Evolutionary conservation across 2,113 vertebrate genomes (phyloP).

Genomic region (Saiga tatarica): DNA sequence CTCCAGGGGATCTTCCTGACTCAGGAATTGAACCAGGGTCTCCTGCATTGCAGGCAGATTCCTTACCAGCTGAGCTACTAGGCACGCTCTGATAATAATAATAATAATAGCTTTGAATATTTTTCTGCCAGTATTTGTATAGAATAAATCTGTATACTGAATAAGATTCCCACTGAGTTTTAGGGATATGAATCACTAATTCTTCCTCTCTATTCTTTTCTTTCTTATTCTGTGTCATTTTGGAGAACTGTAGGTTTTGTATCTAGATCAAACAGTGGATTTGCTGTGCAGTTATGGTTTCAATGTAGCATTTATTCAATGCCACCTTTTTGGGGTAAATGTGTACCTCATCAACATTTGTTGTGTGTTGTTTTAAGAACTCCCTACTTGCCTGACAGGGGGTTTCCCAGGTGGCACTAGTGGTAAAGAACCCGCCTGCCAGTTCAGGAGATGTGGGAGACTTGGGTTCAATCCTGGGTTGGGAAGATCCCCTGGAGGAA

Average conservation of each 20-base stretch:
- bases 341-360: neutral
- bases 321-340: neutral
- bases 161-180: neutral
- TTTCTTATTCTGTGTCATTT: neutral
- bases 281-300: neutral
- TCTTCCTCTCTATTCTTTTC: neutral
- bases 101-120: neutral
- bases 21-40: neutral
- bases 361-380: neutral
- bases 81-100: neutral
- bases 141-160: neutral
- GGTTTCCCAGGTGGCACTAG: neutral
- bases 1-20: neutral
- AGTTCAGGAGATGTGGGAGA: neutral
- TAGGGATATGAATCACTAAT: neutral
- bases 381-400: constrained; percentile 18
- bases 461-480: neutral
- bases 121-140: neutral
- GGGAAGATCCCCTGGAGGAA: neutral
- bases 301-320: neutral
- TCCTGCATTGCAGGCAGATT: neutral
- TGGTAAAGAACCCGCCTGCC: neutral
- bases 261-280: neutral
- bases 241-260: neutral
- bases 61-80: neutral